Conservation (phyloP, 1,140 invertebrate genomes). For the Bombus balteatus region DNA sequence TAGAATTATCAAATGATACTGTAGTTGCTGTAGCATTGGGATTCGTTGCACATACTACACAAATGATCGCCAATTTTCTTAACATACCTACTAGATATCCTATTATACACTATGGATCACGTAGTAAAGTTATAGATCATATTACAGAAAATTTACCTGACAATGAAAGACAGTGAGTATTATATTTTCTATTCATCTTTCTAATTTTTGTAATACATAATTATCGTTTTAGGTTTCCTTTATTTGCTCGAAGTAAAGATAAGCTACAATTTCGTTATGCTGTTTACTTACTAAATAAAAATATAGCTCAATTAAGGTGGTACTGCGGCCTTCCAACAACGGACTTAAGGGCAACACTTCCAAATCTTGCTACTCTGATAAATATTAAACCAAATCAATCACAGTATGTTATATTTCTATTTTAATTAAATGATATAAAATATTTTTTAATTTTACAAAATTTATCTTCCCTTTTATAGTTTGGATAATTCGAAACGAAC, state of each 20-base stretch:
- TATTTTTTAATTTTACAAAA: slow-evolving; percentile 12
- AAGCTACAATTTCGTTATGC: slow-evolving; percentile 91
- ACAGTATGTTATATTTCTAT: slow-evolving; percentile 63
- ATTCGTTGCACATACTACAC: slow-evolving; percentile 90
- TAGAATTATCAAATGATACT: slow-evolving; percentile 83
- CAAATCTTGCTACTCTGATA: slow-evolving; percentile 87
- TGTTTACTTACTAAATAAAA: slow-evolving; percentile 94
- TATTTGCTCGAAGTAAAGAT: slow-evolving; percentile 90
- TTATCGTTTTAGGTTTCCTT: slow-evolving; percentile 87
- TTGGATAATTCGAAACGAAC: slow-evolving; percentile 81
- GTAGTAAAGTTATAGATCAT: slow-evolving; percentile 90
- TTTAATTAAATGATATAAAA: background rate
- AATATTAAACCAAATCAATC: slow-evolving; percentile 80
- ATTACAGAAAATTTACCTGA: slow-evolving; percentile 88
- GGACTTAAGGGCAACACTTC: slow-evolving; percentile 89
- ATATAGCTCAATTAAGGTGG: slow-evolving; percentile 92
- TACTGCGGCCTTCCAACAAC: slow-evolving; percentile 87
- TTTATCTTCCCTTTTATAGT: slow-evolving; percentile 60
- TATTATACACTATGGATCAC: slow-evolving; percentile 89
- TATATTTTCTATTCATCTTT: slow-evolving; percentile 22
- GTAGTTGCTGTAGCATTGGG: slow-evolving; percentile 90
- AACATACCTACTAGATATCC: slow-evolving; percentile 92
- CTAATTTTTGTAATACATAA: background rate
- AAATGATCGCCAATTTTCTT: slow-evolving; percentile 91
- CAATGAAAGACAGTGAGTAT: slow-evolving; percentile 88